These are phyloP conservation scores for Charanyca ferruginea DNA, from an alignment of 2,888 invertebrate genomes.

Conservation along the genomic window DNA sequence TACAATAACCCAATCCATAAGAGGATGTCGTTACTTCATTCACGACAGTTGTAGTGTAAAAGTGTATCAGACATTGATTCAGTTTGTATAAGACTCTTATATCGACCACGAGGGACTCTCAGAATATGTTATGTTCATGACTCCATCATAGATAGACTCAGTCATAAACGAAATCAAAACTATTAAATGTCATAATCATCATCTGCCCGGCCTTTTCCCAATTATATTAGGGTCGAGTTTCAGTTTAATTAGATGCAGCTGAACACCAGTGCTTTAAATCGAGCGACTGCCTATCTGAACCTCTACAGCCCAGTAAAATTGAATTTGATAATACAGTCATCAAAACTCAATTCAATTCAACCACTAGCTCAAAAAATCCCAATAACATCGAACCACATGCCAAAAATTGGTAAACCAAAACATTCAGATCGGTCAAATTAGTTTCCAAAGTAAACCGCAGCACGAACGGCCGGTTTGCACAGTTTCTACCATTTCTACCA, in stretches of 20 bases:
- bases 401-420: slow-evolving; percentile 48
- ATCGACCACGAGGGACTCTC: too few species aligned
- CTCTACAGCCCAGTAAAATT: too few species aligned
- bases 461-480: slow-evolving; percentile 21
- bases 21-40: slow-evolving; percentile 6
- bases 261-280: too few species aligned
- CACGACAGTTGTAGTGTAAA: neutral
- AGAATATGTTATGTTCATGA: too few species aligned
- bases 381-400: slow-evolving; percentile 6
- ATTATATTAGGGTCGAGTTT: too few species aligned
- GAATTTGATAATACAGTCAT: neutral
- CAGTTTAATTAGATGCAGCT: too few species aligned
- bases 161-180: too few species aligned
- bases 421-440: slow-evolving; percentile 57
- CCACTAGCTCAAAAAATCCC: slow-evolving; percentile 4
- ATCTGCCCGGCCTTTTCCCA: too few species aligned
- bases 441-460: slow-evolving; percentile 52
- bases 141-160: too few species aligned
- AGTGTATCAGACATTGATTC: neutral
- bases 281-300: too few species aligned
- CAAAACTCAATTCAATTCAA: slow-evolving; percentile 14
- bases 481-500: slow-evolving; percentile 34
- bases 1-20: slow-evolving; percentile 6
- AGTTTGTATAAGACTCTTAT: neutral
- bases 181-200: too few species aligned